Evolutionary conservation across 2,113 vertebrate genomes (phyloP).

Genomic region (Phocoena phocoena): DNA sequence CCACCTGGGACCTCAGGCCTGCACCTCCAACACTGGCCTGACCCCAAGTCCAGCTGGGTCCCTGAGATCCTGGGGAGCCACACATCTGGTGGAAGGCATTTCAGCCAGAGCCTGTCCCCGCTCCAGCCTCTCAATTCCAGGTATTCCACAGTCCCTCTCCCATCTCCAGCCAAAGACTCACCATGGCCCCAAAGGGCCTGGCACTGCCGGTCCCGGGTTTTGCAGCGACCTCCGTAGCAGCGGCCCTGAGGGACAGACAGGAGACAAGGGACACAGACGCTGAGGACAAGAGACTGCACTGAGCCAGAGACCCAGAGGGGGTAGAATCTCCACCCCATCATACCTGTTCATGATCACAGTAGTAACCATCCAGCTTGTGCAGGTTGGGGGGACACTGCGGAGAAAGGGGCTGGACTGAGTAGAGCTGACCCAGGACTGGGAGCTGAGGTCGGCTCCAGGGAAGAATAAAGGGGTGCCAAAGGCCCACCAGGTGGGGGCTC

Average conservation of each 20-base stretch:
- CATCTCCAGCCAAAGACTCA: conserved; percentile 79
- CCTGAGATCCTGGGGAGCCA: neutral
- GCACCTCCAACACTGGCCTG: neutral
- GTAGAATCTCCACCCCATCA: neutral
- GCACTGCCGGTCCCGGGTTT: conserved; percentile 94
- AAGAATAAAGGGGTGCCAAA: neutral
- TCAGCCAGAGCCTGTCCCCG: neutral
- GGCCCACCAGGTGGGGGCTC: neutral
- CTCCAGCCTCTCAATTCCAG: neutral
- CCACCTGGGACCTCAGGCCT: neutral
- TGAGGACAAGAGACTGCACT: neutral
- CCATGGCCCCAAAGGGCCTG: conserved; percentile 91
- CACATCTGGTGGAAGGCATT: neutral
- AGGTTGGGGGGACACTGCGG: conserved; percentile 94
- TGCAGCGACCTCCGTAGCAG: conserved; percentile 93
- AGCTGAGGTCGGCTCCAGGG: neutral
- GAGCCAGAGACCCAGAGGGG: neutral
- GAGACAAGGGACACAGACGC: neutral
- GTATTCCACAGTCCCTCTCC: neutral
- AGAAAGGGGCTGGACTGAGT: conserved; percentile 41
- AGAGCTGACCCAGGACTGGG: neutral
- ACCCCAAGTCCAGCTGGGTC: rapidly evolving
- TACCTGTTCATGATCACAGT: conserved; percentile 93
- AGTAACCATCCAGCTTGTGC: conserved; percentile 95
- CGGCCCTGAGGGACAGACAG: conserved; percentile 86